Conservation (phyloP, 2,797 vertebrate species). For the Karalla daura region DNA sequence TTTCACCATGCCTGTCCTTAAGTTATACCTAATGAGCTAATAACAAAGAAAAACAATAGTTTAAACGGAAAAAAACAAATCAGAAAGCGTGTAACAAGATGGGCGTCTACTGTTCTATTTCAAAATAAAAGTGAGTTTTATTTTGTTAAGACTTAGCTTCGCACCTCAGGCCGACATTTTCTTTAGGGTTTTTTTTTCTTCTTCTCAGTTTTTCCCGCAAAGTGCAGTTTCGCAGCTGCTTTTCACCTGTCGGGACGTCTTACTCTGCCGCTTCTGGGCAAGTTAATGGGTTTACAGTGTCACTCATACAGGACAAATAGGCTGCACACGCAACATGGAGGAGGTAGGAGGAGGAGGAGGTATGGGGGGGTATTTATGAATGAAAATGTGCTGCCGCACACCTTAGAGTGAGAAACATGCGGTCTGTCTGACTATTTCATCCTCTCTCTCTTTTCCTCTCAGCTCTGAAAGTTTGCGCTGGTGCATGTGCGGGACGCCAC, state of each 20-base stretch:
- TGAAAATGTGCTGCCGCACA: conserved; percentile 32
- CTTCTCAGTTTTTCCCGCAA: no score
- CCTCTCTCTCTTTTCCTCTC: not conserved
- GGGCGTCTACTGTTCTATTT: not conserved
- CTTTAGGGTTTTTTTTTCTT: not conserved
- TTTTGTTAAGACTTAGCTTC: not conserved
- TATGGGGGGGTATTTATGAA: conserved; percentile 16
- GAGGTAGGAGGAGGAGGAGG: not conserved
- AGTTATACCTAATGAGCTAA: not conserved
- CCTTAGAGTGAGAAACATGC: conserved; percentile 12
- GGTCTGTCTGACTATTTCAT: not conserved
- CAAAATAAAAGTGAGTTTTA: not conserved
- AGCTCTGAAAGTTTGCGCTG: conserved; percentile 11
- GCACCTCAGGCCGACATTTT: not conserved
- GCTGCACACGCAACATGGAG: conserved; percentile 14
- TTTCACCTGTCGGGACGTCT: conserved; percentile 28
- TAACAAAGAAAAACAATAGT: not conserved
- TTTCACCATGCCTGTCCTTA: not conserved
- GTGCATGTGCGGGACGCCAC: conserved; percentile 6
- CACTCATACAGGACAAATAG: conserved; percentile 65
- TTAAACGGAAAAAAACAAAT: not conserved
- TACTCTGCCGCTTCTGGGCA: conserved; percentile 67
- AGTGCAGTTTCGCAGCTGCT: conserved; percentile 39
- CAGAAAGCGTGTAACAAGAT: not conserved
- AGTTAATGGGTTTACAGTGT: conserved; percentile 74